A percentile compares a stretch with the other conserved stretches of the same genome.
phyloP scores from a whole-genome alignment of 2,113 vertebrate genomes.

The Perca schrenkii region DNA sequence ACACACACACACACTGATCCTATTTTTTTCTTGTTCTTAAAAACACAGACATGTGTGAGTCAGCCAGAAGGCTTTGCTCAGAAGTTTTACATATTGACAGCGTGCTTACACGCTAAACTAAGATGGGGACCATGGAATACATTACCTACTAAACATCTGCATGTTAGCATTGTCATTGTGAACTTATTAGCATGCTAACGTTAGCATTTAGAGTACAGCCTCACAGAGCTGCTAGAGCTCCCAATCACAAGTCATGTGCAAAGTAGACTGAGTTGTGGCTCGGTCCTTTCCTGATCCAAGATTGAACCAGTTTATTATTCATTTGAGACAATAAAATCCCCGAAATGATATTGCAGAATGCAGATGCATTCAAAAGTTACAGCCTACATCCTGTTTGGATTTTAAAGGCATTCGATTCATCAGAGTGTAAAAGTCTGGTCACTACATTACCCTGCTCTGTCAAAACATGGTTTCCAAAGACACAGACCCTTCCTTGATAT shows the following conservation, averaged over 20 bases:
- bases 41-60: conserved; percentile 16
- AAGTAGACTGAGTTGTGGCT: too few relatives aligned
- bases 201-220: conserved; percentile 1
- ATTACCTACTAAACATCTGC: neutral
- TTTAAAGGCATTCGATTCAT: conserved; percentile 26
- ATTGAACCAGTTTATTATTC: conserved; percentile 4
- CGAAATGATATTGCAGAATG: neutral
- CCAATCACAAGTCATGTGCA: too few relatives aligned
- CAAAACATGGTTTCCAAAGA: conserved; percentile 39
- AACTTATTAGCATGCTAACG: neutral
- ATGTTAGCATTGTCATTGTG: neutral
- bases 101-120: neutral
- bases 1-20: neutral
- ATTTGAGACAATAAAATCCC: conserved; percentile 19
- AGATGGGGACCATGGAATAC: neutral
- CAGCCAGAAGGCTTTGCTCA: neutral
- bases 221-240: neutral
- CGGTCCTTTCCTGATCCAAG: too few relatives aligned
- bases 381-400: conserved; percentile 6
- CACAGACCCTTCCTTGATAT: conserved; percentile 33
- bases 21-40: conserved; percentile 3
- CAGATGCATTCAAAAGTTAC: neutral
- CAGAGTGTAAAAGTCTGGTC: conserved; percentile 15
- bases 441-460: conserved; percentile 2
- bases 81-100: conserved; percentile 6